Evolutionary conservation across 2,888 invertebrate genomes (phyloP).

Genomic region (Polydrusus cervinus): DNA sequence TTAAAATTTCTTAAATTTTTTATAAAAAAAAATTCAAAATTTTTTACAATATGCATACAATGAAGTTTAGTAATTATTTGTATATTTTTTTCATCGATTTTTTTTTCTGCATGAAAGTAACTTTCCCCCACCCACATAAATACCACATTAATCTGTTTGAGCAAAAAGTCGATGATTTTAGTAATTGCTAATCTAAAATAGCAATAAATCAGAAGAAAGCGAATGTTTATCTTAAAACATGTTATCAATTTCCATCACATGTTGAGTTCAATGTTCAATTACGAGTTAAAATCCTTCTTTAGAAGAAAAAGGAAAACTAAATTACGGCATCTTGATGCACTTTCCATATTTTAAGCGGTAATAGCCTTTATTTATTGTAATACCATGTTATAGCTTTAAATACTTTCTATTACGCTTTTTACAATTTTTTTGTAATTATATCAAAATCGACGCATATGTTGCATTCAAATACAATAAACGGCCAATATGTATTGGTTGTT

Average conservation of each 20-base stretch:
- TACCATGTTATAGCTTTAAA: constrained; percentile 17
- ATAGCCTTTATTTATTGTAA: constrained; percentile 31
- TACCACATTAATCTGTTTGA: too few relatives aligned
- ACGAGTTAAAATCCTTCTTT: constrained; percentile 16
- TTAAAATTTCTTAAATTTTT: too few relatives aligned
- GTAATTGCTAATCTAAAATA: too few relatives aligned
- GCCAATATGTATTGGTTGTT: neutral
- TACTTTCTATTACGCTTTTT: constrained; percentile 23
- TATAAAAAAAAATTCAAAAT: too few relatives aligned
- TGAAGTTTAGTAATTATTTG: too few relatives aligned
- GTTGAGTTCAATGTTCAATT: constrained; percentile 26
- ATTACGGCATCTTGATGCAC: constrained; percentile 36
- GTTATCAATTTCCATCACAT: constrained; percentile 5
- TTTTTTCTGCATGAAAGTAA: too few relatives aligned
- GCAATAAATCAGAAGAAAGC: constrained; percentile 7
- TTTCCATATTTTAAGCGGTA: constrained; percentile 42
- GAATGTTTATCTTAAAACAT: neutral
- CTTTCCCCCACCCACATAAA: too few relatives aligned
- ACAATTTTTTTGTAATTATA: constrained; percentile 2
- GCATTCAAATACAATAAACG: neutral
- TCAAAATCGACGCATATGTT: constrained; percentile 5
- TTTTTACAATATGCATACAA: too few relatives aligned
- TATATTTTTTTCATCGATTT: too few relatives aligned
- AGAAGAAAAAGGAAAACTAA: constrained; percentile 42
- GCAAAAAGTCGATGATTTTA: too few relatives aligned